Evolutionary conservation across 2,888 invertebrate species (phyloP).

Genomic region (Steinernema carpocapsae): DNA sequence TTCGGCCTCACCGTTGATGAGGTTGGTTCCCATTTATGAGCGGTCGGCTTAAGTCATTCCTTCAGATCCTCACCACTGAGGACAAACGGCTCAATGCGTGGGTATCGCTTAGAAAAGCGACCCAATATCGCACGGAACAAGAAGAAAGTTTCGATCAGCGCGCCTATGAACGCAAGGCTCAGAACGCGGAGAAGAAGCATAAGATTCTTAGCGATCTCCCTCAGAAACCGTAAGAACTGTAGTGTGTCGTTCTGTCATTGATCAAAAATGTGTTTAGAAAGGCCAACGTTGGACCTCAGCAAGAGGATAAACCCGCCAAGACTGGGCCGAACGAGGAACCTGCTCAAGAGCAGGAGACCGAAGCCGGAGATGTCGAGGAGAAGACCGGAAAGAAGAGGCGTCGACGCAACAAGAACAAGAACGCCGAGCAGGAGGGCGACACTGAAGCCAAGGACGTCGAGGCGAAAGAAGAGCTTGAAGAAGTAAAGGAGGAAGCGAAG

Average conservation of each 20-base stretch:
- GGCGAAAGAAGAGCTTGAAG: slow-evolving; percentile 32
- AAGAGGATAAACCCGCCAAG: slow-evolving; percentile 11
- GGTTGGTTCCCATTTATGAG: no score
- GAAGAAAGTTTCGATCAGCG: slow-evolving; percentile 82
- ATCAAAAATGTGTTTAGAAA: slow-evolving; percentile 3
- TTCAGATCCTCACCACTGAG: slow-evolving; percentile 84
- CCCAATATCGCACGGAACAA: slow-evolving; percentile 74
- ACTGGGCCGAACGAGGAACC: slow-evolving; percentile 28
- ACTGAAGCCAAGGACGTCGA: not conserved
- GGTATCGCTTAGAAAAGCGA: slow-evolving; percentile 84
- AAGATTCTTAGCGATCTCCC: slow-evolving; percentile 75
- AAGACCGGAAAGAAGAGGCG: slow-evolving; percentile 33
- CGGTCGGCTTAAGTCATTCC: no score
- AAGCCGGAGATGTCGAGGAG: slow-evolving; percentile 25
- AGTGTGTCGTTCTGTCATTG: not conserved
- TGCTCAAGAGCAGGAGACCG: not conserved
- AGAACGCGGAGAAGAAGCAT: slow-evolving; percentile 79
- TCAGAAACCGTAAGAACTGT: slow-evolving; percentile 23
- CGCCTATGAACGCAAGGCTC: slow-evolving; percentile 79
- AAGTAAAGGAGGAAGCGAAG: not conserved
- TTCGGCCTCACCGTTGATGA: slow-evolving; percentile 90
- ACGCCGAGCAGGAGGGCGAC: slow-evolving; percentile 22
- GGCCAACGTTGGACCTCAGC: not conserved
- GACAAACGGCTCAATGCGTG: slow-evolving; percentile 92
- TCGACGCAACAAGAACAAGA: slow-evolving; percentile 31